Percentiles rank a stretch among this genome's conserved stretches.
Evolutionary conservation across 2,113 vertebrate species (phyloP).

Genomic region (Meles meles): DNA sequence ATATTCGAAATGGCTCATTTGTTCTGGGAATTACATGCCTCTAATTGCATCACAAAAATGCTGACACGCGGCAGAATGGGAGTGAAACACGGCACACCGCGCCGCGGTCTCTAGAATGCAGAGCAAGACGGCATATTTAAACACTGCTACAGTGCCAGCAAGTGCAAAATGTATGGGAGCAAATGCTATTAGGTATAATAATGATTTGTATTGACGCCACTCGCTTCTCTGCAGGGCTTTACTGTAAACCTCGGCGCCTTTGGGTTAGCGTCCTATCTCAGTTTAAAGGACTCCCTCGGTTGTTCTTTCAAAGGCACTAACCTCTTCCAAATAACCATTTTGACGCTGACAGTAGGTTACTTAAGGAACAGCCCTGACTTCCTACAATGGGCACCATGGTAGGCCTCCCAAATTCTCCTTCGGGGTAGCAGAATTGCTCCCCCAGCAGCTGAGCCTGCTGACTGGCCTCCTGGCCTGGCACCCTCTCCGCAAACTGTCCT

Average conservation of each 20-base stretch:
- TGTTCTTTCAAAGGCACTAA: not conserved
- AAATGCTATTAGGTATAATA: not conserved
- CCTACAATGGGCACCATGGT: fast-evolving
- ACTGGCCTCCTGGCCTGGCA: not conserved
- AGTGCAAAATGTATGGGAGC: not conserved
- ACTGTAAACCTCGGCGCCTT: too few relatives aligned
- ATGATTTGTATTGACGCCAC: not conserved
- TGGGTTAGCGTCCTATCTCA: not conserved
- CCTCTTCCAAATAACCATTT: not conserved
- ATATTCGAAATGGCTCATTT: slow-evolving; percentile 49
- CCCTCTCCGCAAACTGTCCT: not conserved
- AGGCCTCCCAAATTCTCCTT: not conserved
- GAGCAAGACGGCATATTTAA: not conserved
- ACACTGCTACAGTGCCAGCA: not conserved
- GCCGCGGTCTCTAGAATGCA: not conserved
- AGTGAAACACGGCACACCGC: not conserved
- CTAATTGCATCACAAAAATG: slow-evolving; percentile 14
- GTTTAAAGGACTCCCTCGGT: not conserved
- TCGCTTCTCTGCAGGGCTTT: not conserved
- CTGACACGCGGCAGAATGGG: not conserved
- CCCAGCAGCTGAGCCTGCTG: not conserved
- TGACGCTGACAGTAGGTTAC: not conserved
- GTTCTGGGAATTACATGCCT: slow-evolving; percentile 14
- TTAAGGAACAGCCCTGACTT: not conserved
- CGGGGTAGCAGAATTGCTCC: not conserved